Evolutionary conservation across 1,140 invertebrate genomes (phyloP).

Genomic region (Heliconius melpomene): DNA sequence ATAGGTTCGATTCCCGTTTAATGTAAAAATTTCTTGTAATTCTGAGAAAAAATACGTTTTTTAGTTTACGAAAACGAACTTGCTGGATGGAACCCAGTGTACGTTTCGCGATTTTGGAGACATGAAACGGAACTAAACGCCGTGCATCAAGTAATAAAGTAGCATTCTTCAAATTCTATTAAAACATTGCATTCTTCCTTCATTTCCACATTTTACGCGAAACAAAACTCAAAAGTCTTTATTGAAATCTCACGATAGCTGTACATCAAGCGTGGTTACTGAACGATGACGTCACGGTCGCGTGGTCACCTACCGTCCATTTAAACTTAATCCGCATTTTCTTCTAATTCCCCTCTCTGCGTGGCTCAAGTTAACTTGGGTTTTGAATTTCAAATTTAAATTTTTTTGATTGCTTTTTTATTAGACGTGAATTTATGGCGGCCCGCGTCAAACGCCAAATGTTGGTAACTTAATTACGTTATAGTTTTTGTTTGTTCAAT

Average conservation of each 20-base stretch:
- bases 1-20: neutral
- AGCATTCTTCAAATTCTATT: too few relatives aligned
- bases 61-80: too few relatives aligned
- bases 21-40: neutral
- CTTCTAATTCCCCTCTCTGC: constrained; percentile 32
- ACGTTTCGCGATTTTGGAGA: too few relatives aligned
- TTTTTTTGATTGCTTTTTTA: constrained; percentile 79
- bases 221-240: constrained; percentile 54
- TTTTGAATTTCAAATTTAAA: constrained; percentile 70
- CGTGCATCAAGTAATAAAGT: too few relatives aligned
- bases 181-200: neutral
- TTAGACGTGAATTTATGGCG: constrained; percentile 74
- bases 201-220: constrained; percentile 42
- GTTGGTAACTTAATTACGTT: constrained; percentile 63
- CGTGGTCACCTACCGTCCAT: constrained; percentile 53
- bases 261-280: constrained; percentile 70
- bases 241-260: constrained; percentile 70
- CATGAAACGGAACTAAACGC: too few relatives aligned
- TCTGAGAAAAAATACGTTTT: too few relatives aligned
- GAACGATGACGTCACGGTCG: constrained; percentile 73
- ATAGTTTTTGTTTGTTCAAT: constrained; percentile 47
- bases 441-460: constrained; percentile 64
- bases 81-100: too few relatives aligned
- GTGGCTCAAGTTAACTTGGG: constrained; percentile 49
- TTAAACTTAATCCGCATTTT: constrained; percentile 43